Base-by-base conservation (phyloP, 2,113 vertebrate genomes). In the Chinchilla lanigera region DNA sequence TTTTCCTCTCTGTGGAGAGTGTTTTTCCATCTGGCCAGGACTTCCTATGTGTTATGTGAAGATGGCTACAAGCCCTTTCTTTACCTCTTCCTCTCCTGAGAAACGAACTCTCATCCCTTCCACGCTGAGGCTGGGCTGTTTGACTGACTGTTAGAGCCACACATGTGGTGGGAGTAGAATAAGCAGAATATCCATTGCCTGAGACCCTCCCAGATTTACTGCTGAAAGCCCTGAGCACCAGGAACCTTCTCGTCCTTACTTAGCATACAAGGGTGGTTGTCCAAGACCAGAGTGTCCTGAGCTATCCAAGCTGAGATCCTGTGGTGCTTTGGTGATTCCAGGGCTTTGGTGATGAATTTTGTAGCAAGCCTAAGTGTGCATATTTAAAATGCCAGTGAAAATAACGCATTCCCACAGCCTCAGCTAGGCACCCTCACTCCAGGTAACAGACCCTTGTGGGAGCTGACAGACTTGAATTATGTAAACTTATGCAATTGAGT, bases 331-430 rank as follows among this genome's bases (percentile, higher is more conserved):
- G 10, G 24, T 3, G 41, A 81, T 1, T 12, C 6, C 7, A 3
- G n/a, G 24, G 33, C 17, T 50, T 20, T 0, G 1, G 24, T 4
- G 44, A 6, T 0, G 1, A 5, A 28, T 24, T 16, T 47, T 19
- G 19, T 11, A 33, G 52, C 5, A 54, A 58, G 0, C 1, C 3
- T 3, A 6, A 35, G 56, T 0, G 3, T 38, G 26, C 0, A 13
- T 11, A 12, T 16, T 1, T 2, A 5, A 7, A 22, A 50, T 1
- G 4, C 13, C 26, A 0, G 0, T 0, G 3, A 1, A 8, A 1
- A 5, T 0, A 2, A 56, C 17, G 3, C 0, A 4, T 2, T 69
- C 8, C 33, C 9, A 16, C 3, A 33, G 10, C 41, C 35, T 50
- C 4, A 35, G 4, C 58, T 5, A 0, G 22, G 63, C n/a, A 44